Base-by-base conservation (phyloP, 2,888 invertebrate genomes). In the Apoda limacodes region DNA sequence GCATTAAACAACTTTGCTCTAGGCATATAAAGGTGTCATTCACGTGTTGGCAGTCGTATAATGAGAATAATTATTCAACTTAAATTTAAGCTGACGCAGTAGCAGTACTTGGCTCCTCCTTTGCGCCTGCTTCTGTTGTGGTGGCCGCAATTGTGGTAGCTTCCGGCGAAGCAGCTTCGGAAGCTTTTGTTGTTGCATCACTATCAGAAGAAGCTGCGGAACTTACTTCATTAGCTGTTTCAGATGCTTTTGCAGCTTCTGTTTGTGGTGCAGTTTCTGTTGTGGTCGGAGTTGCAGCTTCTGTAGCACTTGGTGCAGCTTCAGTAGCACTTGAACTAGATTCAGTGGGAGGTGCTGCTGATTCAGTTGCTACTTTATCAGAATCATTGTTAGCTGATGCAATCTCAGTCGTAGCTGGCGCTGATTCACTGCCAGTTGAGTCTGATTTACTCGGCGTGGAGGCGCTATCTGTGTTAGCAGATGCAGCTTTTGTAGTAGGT, bases 211-310 rank as follows among this genome's bases (percentile, higher is more conserved):
- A 28, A 13, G 31, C 31, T 22, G 44, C 29, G 7, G 42, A 28
- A 5, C 30, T 28, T 22, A 31, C 26, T 19, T 37, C 38, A 3
- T 45, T 19, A 21, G 9, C 30, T 22, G 26, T 30, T 5, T 36
- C 17, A 4, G 35, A 12, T 26, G 21, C 17, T 22, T 30, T 30
- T n/a, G 38, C 15, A 11, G 42, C 28, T 21, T 19, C 32, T 2
- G 37, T 22, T 22, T 30, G 9, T 28, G 30, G 3, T 13, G 31
- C 27, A 14, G 26, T 30, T 37, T 46, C 42, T 32, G 38, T 19
- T 13, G 36, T 34, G 19, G 34, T 31, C 4, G 42, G 31, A 4
- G 36, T 19, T n/a, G 38, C 40, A 11, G 39, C 9, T 26, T 23
- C 35, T 6, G 28, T 12, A 12, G 28, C n/a, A 13, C 23, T 7